Base-by-base conservation (phyloP, 2,113 vertebrate genomes). In the Ophthalmolycus amberensis region DNA sequence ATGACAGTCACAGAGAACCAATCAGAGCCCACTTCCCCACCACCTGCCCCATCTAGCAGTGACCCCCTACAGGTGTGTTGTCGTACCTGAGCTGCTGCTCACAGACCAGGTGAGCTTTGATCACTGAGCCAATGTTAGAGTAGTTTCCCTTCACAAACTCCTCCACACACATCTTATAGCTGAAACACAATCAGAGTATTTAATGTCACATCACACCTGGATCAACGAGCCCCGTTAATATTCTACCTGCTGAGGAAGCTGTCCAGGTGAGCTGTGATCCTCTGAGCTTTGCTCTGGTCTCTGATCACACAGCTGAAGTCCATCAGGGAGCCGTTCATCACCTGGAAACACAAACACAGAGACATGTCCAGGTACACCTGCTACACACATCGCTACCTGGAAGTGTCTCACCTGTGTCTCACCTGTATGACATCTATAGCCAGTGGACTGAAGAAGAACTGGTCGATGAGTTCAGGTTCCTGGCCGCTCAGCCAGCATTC, bases 391-490 rank as follows among this genome's bases (percentile, higher is more conserved):
- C 34, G 14, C 10, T 9, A 34, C 6, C 37, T 67, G 63, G 12
- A 25, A 38, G 34, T 66, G 6, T 69, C 54, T 27, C 54, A 60
- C 22, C 20, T 34, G 34, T 34, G 34, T 52, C 78, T 62, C 92
- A 98, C 96, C 97, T 97, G 96, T 48, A 99, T 94, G 84, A 96
- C 85, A 63, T 97, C 95, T 3, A 97, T 90, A n/a, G 96, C 94
- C 60, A 99, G 93, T 9, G 96, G 95, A 8, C 96, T 97, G 91
- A 96, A 95, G 86, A 91, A 96, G 87, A 83, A 93, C 0, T 89
- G 86, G 6, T 96, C 94, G 3, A 96, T 64, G 73, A 89, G 89
- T 63, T 96, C 94, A 0, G 96, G 97, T n/a, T 87, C 88, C 11
- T 32, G 54, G 11, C 92, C 94, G 40, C 86, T 85, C 85, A 77